Evolutionary conservation across 2,797 vertebrate genomes (phyloP).

Genomic region (Crax fasciolata): DNA sequence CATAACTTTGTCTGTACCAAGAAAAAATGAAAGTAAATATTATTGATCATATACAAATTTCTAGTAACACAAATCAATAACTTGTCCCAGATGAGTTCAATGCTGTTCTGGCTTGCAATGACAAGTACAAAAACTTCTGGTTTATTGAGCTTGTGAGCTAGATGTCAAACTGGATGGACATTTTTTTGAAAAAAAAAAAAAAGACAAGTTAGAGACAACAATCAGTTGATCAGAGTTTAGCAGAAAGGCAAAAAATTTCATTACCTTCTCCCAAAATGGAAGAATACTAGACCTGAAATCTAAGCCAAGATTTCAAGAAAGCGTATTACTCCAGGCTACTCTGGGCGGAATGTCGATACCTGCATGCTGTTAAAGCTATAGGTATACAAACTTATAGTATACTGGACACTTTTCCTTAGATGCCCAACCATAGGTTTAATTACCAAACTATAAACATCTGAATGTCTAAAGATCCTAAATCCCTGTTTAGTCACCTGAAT

Average conservation of each 20-base stretch:
- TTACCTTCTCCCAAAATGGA: background rate
- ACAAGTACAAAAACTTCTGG: background rate
- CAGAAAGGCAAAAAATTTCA: background rate
- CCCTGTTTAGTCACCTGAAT: conserved; percentile 24
- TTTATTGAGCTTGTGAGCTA: background rate
- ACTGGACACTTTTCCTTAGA: background rate
- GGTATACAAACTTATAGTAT: background rate
- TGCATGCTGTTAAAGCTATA: background rate
- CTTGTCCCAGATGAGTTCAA: background rate
- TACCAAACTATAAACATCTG: background rate
- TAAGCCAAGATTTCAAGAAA: background rate
- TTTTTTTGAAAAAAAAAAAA: background rate
- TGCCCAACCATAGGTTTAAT: background rate
- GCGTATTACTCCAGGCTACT: background rate
- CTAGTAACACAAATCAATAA: background rate
- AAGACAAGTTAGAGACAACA: background rate
- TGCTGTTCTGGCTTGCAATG: background rate
- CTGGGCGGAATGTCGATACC: background rate
- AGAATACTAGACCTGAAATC: background rate
- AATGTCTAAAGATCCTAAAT: conserved; percentile 22
- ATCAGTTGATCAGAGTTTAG: background rate
- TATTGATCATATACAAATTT: background rate
- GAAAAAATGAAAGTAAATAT: background rate
- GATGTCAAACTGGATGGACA: background rate
- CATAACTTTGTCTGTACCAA: background rate